A percentile compares a stretch with the other conserved stretches of the same genome.
Conservation (phyloP, 1,140 invertebrate genomes). For the Zaprionus ghesquierei region DNA sequence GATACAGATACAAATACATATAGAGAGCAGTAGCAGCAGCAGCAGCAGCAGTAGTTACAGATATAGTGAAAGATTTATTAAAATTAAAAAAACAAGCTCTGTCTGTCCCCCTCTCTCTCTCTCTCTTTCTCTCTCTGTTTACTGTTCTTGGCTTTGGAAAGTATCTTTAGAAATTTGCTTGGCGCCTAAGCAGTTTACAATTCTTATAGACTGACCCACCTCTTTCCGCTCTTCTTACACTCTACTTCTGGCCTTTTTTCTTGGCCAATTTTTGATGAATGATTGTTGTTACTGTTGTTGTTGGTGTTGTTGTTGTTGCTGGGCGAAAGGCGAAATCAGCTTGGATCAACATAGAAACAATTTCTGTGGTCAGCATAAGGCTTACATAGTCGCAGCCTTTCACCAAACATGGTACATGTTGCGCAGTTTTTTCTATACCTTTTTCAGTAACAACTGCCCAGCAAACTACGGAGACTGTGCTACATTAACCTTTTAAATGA, state of each 20-base stretch:
- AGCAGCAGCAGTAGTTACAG: background rate
- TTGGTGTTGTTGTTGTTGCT: constrained; percentile 5
- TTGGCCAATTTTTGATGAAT: constrained; percentile 38
- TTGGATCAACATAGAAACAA: constrained; percentile 16
- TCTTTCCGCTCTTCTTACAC: background rate
- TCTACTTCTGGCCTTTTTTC: constrained; percentile 10
- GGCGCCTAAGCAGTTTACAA: background rate
- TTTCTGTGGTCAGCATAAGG: constrained; percentile 41
- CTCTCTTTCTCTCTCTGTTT: too few relatives aligned
- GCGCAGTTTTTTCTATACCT: background rate
- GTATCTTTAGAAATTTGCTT: background rate
- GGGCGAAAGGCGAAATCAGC: constrained; percentile 43
- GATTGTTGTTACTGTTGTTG: constrained; percentile 16
- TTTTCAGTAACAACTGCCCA: too few relatives aligned
- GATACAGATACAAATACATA: background rate
- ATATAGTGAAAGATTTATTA: constrained; percentile 17
- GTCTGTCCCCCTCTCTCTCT: too few relatives aligned
- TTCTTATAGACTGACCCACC: background rate
- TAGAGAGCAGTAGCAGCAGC: background rate
- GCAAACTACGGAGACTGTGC: too few relatives aligned
- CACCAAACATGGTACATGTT: constrained; percentile 5
- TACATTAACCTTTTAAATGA: background rate
- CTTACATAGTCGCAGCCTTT: constrained; percentile 25
- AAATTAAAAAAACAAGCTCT: constrained; percentile 4
- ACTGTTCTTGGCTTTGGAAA: constrained; percentile 23